These are phyloP conservation scores for Rhincodon typus DNA, from an alignment of 2,797 vertebrate genomes.

Conservation along the genomic window DNA sequence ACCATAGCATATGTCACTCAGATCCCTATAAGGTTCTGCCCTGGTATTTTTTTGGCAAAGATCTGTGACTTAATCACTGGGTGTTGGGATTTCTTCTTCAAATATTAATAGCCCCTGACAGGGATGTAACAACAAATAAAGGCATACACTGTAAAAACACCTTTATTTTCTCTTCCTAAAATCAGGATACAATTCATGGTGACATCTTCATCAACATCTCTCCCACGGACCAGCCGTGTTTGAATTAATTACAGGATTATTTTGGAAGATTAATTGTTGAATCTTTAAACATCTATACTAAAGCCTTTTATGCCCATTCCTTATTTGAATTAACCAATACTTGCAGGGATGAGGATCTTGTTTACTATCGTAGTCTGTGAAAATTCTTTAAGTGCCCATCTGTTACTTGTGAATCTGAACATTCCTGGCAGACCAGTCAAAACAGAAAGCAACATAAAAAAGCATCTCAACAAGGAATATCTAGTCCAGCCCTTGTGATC, in stretches of 20 bases:
- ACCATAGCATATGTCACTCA: too few species aligned
- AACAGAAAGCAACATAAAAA: background rate
- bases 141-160: background rate
- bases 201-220: background rate
- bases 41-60: too few species aligned
- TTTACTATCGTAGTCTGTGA: background rate
- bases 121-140: background rate
- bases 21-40: too few species aligned
- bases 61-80: too few species aligned
- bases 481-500: background rate
- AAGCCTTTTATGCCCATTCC: background rate
- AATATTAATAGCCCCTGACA: too few species aligned
- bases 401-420: background rate
- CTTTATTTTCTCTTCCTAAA: too few species aligned
- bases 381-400: background rate
- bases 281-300: background rate
- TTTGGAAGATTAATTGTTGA: background rate
- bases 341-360: background rate
- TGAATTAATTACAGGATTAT: background rate
- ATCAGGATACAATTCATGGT: background rate
- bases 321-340: background rate
- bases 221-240: background rate
- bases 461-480: background rate
- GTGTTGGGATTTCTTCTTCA: too few species aligned
- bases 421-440: background rate